Evolutionary conservation across 1,140 invertebrate species (phyloP).

Genomic region (Penaeus chinensis): DNA sequence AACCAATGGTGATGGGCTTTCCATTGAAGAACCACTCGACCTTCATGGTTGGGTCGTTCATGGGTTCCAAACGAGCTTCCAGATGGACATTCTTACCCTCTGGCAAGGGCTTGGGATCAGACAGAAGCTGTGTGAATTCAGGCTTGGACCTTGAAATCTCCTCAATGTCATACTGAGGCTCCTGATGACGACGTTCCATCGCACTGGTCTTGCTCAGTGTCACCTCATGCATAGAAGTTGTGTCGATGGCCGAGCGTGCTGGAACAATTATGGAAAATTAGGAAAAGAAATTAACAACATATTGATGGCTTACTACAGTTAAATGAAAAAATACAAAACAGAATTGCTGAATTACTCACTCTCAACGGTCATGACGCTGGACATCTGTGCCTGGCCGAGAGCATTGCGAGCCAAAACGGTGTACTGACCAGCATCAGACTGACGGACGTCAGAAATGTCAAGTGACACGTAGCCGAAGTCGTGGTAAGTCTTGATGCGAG

Average conservation of each 20-base stretch:
- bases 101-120: conserved; percentile 59
- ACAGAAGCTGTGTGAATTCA: conserved; percentile 85
- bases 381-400: conserved; percentile 84
- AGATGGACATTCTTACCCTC: conserved; percentile 93
- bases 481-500: conserved; percentile 90
- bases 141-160: conserved; percentile 94
- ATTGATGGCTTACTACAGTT: background rate
- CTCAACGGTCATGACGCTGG: conserved; percentile 86
- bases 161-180: conserved; percentile 89
- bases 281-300: background rate
- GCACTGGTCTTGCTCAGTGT: conserved; percentile 88
- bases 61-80: conserved; percentile 90
- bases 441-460: conserved; percentile 88
- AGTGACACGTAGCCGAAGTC: conserved; percentile 96
- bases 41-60: conserved; percentile 94
- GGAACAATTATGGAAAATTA: conserved; percentile 65
- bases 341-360: conserved; percentile 66
- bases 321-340: background rate
- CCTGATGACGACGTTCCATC: conserved; percentile 87
- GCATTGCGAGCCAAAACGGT: conserved; percentile 90
- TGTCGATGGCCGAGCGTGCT: conserved; percentile 78
- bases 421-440: conserved; percentile 87
- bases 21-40: conserved; percentile 97
- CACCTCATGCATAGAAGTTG: conserved; percentile 85
- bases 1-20: conserved; percentile 72